phyloP scores from a whole-genome alignment of 2,797 vertebrate species.

The Enteromius argenteus region DNA sequence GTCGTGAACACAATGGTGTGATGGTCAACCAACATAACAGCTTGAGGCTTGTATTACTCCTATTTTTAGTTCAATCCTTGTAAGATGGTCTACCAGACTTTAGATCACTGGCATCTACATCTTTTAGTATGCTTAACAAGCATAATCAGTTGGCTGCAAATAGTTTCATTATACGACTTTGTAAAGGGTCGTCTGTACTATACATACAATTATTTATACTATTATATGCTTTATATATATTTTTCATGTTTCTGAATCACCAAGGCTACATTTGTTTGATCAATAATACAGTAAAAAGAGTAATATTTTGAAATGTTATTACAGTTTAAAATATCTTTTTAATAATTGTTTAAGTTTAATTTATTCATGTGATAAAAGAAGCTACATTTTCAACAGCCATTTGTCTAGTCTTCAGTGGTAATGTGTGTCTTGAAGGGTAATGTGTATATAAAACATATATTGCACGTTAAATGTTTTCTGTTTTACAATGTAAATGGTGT shows the following conservation, averaged over 20 bases:
- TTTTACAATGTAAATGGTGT: neutral
- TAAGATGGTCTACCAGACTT: neutral
- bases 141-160: neutral
- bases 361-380: neutral
- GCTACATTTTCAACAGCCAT: neutral
- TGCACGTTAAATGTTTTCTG: neutral
- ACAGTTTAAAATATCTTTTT: neutral
- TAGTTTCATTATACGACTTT: neutral
- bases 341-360: neutral
- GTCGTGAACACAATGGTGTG: slow-evolving; percentile 12
- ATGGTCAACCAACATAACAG: slow-evolving; percentile 30
- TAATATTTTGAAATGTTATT: neutral
- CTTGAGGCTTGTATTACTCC: slow-evolving; percentile 25
- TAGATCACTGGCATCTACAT: neutral
- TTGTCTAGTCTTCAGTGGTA: neutral
- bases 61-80: slow-evolving; percentile 44
- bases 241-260: neutral
- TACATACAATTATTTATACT: neutral
- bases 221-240: neutral
- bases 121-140: neutral
- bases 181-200: neutral
- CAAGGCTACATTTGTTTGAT: neutral
- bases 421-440: neutral
- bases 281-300: neutral
- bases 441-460: neutral